These are phyloP conservation scores for Sebastes matsubarae DNA, from an alignment of 2,797 vertebrate species.

Conservation along the genomic window DNA sequence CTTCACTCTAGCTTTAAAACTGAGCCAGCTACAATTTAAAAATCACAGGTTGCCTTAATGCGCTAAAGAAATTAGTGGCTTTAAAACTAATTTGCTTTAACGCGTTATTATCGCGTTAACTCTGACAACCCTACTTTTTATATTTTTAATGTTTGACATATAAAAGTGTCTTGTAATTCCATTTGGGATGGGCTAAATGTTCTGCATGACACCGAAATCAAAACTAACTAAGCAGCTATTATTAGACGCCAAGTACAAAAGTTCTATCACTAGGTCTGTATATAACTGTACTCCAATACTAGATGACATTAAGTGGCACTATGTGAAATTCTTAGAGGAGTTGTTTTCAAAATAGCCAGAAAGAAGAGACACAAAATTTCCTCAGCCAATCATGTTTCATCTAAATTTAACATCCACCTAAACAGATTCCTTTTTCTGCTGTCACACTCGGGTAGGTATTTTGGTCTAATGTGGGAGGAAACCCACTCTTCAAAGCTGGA, in stretches of 20 bases:
- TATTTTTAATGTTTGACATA: not conserved
- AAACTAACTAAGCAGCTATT: not conserved
- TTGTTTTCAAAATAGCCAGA: not conserved
- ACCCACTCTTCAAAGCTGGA: not conserved
- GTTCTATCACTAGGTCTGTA: not conserved
- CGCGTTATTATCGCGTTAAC: no score
- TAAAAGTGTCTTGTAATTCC: not conserved
- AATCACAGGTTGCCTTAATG: no score
- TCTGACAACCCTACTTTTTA: not conserved
- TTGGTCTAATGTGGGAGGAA: not conserved
- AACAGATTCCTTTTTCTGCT: not conserved
- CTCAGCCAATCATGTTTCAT: slow-evolving; percentile 4
- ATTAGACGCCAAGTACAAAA: not conserved
- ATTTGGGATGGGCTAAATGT: not conserved
- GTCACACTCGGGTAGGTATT: not conserved
- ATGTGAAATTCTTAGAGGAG: not conserved
- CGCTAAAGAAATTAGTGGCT: no score
- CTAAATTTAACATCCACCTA: slow-evolving; percentile 2
- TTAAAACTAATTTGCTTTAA: no score
- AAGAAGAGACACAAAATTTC: not conserved
- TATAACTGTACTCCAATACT: not conserved
- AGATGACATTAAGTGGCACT: not conserved
- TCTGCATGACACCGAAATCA: not conserved
- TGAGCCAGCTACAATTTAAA: fast-evolving
- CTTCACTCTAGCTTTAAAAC: no score